Percentiles rank a stretch among this genome's conserved stretches.
Conservation (phyloP, 1,140 invertebrate species). For the Saxidomus purpurata region DNA sequence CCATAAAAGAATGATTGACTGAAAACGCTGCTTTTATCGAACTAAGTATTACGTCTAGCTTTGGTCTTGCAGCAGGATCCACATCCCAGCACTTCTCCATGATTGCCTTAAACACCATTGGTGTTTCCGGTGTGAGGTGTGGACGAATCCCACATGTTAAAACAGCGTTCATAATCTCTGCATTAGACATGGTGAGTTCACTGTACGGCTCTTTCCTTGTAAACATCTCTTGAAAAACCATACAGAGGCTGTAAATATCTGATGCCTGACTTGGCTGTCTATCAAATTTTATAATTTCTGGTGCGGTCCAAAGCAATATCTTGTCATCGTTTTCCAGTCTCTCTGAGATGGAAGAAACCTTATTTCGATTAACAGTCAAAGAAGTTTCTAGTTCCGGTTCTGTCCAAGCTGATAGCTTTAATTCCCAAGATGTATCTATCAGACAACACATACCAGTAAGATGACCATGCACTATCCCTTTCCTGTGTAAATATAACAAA, state of each 20-base stretch:
- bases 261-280: constrained; percentile 52
- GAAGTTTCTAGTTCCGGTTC: constrained; percentile 59
- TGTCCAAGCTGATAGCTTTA: constrained; percentile 79
- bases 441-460: constrained; percentile 75
- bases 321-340: neutral
- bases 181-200: constrained; percentile 62
- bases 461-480: constrained; percentile 77
- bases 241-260: constrained; percentile 78
- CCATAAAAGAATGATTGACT: constrained; percentile 70
- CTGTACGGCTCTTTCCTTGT: constrained; percentile 74
- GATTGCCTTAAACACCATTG: constrained; percentile 65
- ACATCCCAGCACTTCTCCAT: constrained; percentile 78
- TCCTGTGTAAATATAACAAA: constrained; percentile 77
- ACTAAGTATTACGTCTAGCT: constrained; percentile 65
- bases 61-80: constrained; percentile 67
- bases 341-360: neutral
- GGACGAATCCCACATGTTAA: constrained; percentile 72
- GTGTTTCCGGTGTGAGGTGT: constrained; percentile 57
- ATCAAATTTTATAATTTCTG: constrained; percentile 73
- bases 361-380: neutral
- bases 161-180: constrained; percentile 72
- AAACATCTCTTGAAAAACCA: constrained; percentile 78
- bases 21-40: constrained; percentile 58
- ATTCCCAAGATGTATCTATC: constrained; percentile 80
- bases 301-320: constrained; percentile 74